These are phyloP conservation scores for Maconellicoccus hirsutus DNA, from an alignment of 1,140 invertebrate genomes.

Conservation along the genomic window DNA sequence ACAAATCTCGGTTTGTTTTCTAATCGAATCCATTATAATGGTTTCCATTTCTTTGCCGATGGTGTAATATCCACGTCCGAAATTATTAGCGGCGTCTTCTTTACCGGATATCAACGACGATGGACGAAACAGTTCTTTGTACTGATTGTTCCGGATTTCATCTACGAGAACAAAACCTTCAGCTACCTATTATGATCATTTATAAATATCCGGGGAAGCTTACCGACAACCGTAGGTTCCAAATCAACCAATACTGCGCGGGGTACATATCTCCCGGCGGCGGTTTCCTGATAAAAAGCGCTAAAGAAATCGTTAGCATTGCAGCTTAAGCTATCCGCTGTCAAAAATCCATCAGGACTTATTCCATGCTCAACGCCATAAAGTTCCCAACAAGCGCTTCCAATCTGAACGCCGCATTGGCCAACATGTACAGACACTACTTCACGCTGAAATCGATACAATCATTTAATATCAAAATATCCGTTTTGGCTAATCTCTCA, in stretches of 20 bases:
- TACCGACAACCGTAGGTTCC: constrained; percentile 28
- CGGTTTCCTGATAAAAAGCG: constrained; percentile 58
- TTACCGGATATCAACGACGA: constrained; percentile 68
- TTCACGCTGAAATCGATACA: constrained; percentile 23
- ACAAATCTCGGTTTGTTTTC: constrained; percentile 36
- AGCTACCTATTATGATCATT: background rate
- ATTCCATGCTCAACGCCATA: constrained; percentile 77
- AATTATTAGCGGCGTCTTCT: constrained; percentile 71
- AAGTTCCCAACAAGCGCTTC: constrained; percentile 45
- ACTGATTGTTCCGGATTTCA: constrained; percentile 61
- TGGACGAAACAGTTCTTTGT: constrained; percentile 63
- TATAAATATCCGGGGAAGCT: background rate
- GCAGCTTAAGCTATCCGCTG: background rate
- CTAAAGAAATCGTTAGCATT: constrained; percentile 37
- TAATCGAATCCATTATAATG: constrained; percentile 34
- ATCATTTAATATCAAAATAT: too few species aligned
- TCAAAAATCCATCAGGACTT: constrained; percentile 47
- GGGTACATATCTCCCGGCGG: constrained; percentile 55
- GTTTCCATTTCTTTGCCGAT: constrained; percentile 44
- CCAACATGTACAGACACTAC: constrained; percentile 23
- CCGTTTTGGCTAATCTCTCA: too few species aligned
- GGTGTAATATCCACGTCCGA: constrained; percentile 22
- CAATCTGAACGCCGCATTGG: constrained; percentile 78
- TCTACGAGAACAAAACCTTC: constrained; percentile 26
- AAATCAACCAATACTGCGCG: constrained; percentile 63